Evolutionary conservation across 2,113 vertebrate genomes (phyloP), one percentile per base, ranked within the genome.

Genomic region (Apaloderma vittatum): DNA sequence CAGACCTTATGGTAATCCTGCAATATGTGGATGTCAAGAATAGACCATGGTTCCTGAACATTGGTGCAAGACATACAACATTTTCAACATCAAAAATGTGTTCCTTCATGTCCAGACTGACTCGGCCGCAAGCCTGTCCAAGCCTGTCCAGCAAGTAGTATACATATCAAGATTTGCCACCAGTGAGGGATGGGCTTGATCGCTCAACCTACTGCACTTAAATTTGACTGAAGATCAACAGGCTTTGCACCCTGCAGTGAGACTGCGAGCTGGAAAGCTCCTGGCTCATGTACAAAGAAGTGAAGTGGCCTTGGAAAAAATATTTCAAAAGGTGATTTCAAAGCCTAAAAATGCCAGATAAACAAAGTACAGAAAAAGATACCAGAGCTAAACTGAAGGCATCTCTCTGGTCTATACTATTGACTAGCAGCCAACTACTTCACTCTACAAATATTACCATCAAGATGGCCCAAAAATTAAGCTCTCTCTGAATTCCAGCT

Each of bases 1-100:
- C 51, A 66, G 37, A n/a, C 40, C 22, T 16, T 32, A 7, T 37
- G 26, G 15, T 45, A 54, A 13, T 45, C 32, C 26, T 36, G 40
- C 15, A 62, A 36, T 23, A 55, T 3, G 2, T n/a, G 54, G 30
- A n/a, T 55, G 22, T 10, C 55, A 51, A 45, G 34, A 36, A 54
- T 15, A 7, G 30, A 51, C 34, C 19, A 9, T 16, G 2, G 1
- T 29, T 40, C 26, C 21, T 37, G 48, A 84, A 49, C 17, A 22
- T 2, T 68, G 27, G 7, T 20, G 29, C 37, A 40, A 46, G n/a
- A 24, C 0, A 1, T 52, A n/a, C 24, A n/a, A 15, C 15, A 4
- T n/a, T 61, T 84, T 29, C 40, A 32, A 49, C 30, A 27, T 13
- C 30, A 61, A 19, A 62, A 73, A 73, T n/a, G 11, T 55, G 66